Conservation (phyloP, 2,888 invertebrate species). For the Meandrusa payeni region DNA sequence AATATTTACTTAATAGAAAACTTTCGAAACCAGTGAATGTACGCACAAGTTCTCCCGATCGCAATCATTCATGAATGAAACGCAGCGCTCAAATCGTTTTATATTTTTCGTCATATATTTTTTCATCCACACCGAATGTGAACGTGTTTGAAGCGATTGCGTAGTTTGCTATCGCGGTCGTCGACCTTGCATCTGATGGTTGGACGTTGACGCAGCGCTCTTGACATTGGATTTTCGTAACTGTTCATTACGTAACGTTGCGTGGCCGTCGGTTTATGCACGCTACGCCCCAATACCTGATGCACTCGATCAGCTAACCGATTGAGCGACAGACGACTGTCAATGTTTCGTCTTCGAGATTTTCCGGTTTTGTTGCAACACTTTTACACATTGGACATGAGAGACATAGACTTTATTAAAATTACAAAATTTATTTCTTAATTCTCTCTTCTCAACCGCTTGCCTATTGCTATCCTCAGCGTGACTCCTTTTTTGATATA, state of each 20-base stretch:
- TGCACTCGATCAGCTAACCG: constrained; percentile 6
- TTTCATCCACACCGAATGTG: constrained; percentile 31
- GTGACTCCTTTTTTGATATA: no score
- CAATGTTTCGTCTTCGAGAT: no score
- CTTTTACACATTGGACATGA: no score
- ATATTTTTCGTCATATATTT: constrained; percentile 28
- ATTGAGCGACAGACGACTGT: neutral
- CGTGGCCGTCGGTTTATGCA: constrained; percentile 3
- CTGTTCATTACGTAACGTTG: constrained; percentile 47
- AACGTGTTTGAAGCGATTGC: constrained; percentile 32
- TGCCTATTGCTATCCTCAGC: no score
- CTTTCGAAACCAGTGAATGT: neutral
- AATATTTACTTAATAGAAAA: neutral
- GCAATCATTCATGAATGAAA: constrained; percentile 31
- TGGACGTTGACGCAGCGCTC: constrained; percentile 49
- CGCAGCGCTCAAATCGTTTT: constrained; percentile 23
- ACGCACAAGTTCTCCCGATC: neutral
- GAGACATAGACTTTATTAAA: no score
- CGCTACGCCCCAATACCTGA: constrained; percentile 8
- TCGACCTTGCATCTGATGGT: constrained; percentile 40
- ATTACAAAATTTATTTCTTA: no score
- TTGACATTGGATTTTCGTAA: constrained; percentile 72
- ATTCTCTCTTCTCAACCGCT: no score
- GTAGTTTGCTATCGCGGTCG: constrained; percentile 47
- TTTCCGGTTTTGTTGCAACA: neutral